These are phyloP conservation scores for Tinamus guttatus DNA, from an alignment of 2,113 vertebrate genomes.

Conservation along the genomic window DNA sequence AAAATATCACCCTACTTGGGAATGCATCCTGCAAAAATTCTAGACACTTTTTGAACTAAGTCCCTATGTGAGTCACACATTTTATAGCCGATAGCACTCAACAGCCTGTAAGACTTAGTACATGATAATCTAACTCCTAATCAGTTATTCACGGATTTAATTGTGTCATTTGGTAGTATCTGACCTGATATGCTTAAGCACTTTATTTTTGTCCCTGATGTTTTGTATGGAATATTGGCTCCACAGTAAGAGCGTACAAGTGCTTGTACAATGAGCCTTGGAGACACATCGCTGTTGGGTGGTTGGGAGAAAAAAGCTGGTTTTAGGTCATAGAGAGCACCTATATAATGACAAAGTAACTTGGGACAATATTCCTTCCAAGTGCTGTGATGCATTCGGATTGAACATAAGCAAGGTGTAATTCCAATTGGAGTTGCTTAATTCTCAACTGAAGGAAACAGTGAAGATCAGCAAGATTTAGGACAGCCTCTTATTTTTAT, in stretches of 20 bases:
- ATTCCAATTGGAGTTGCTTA: slow-evolving; percentile 15
- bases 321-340: background rate
- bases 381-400: slow-evolving; percentile 6
- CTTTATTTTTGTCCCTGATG: background rate
- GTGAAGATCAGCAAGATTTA: slow-evolving; percentile 8
- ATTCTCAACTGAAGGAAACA: slow-evolving; percentile 21
- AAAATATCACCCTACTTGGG: background rate
- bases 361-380: slow-evolving; percentile 42
- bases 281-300: background rate
- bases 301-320: background rate
- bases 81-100: background rate
- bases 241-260: background rate
- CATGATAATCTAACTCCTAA: background rate
- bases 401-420: slow-evolving; percentile 41
- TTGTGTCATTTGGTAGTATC: background rate
- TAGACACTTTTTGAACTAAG: background rate
- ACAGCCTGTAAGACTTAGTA: background rate
- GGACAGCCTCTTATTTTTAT: background rate
- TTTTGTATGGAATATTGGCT: background rate
- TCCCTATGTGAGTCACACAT: background rate
- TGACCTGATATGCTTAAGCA: background rate
- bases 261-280: background rate
- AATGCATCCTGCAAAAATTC: background rate
- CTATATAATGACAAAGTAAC: slow-evolving; percentile 3
- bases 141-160: background rate